A percentile compares a stretch with the other conserved stretches of the same genome.
phyloP scores from a whole-genome alignment of 2,888 invertebrate genomes.

The Orchestes rusci region DNA sequence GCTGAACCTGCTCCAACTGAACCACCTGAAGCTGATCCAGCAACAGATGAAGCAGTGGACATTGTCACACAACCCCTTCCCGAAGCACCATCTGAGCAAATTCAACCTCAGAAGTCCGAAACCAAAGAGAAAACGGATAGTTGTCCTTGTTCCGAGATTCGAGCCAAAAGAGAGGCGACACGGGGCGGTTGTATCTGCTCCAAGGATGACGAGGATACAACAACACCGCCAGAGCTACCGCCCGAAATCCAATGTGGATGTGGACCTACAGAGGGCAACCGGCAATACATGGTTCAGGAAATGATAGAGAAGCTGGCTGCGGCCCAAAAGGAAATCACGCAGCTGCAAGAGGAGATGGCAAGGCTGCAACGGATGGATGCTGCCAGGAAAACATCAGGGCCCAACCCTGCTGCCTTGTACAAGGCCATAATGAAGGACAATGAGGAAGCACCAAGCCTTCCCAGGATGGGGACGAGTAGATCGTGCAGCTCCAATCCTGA shows the following conservation, averaged over 20 bases:
- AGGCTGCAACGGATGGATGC: slow-evolving; percentile 23
- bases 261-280: slow-evolving; percentile 19
- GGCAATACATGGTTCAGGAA: slow-evolving; percentile 12
- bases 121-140: no score
- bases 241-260: slow-evolving; percentile 18
- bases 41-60: neutral
- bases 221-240: neutral
- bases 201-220: neutral
- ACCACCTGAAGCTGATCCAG: neutral
- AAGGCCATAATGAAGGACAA: slow-evolving; percentile 30
- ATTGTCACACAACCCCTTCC: no score
- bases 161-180: no score
- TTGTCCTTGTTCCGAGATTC: no score
- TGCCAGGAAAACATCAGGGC: slow-evolving; percentile 19
- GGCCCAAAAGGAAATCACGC: slow-evolving; percentile 25
- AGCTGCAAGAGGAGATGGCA: slow-evolving; percentile 24
- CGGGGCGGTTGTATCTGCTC: no score
- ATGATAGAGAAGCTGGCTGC: slow-evolving; percentile 24
- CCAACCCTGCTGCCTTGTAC: slow-evolving; percentile 29
- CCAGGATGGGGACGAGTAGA: no score
- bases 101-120: no score
- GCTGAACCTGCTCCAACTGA: slow-evolving; percentile 3
- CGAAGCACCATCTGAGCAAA: no score
- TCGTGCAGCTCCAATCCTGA: no score
- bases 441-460: slow-evolving; percentile 7